These are phyloP conservation scores for Tanytarsus gracilentus DNA, from an alignment of 2,888 invertebrate species.

Conservation along the genomic window DNA sequence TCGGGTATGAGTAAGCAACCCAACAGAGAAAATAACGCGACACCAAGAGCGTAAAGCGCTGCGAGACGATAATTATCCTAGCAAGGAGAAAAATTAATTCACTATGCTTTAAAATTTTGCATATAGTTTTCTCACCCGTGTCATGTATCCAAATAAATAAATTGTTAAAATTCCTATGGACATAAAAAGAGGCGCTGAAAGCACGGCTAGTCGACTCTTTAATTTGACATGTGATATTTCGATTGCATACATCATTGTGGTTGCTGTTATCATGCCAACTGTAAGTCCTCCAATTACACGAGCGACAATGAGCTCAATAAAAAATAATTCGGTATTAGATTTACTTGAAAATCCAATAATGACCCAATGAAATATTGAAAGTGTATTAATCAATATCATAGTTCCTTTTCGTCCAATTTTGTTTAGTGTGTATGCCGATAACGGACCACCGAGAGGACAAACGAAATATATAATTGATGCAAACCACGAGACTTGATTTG, in stretches of 20 bases:
- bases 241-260: constrained; percentile 3
- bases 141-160: constrained; percentile 10
- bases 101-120: too few relatives aligned
- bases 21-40: constrained; percentile 38
- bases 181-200: not conserved
- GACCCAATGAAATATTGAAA: not conserved
- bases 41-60: constrained; percentile 37
- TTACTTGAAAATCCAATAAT: constrained; percentile 7
- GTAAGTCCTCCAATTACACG: not conserved
- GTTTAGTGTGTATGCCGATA: not conserved
- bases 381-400: not conserved
- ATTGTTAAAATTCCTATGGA: not conserved
- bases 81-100: not conserved
- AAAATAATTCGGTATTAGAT: not conserved
- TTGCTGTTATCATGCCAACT: constrained; percentile 3
- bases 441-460: not conserved
- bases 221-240: not conserved
- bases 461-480: constrained; percentile 3
- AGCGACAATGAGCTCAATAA: not conserved
- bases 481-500: constrained; percentile 39
- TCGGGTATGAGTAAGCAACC: constrained; percentile 53
- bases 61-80: constrained; percentile 40
- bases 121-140: constrained; percentile 11
- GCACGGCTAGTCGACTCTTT: not conserved
- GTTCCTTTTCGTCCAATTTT: constrained; percentile 5